Percentiles rank a stretch among this genome's conserved stretches.
phyloP scores from a whole-genome alignment of 2,888 invertebrate genomes.

The Scaptomyza caliginosa region DNA sequence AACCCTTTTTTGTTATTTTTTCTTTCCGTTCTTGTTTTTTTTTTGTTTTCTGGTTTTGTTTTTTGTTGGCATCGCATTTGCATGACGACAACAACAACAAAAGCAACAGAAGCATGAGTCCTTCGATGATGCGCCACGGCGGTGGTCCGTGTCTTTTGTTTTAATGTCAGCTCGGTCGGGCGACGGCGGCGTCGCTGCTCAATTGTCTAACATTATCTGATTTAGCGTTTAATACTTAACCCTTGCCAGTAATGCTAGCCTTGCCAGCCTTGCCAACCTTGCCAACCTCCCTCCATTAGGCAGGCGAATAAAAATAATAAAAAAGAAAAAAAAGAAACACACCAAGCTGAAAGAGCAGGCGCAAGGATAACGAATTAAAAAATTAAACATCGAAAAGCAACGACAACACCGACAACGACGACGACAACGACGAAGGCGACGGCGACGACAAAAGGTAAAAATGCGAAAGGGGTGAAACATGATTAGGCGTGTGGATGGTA shows the following conservation, averaged over 20 bases:
- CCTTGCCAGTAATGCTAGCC: constrained; percentile 57
- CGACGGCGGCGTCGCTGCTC: constrained; percentile 67
- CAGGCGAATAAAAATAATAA: constrained; percentile 43
- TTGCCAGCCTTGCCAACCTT: constrained; percentile 3
- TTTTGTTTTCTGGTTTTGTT: constrained; percentile 1
- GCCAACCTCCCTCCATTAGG: constrained; percentile 42
- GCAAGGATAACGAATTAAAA: constrained; percentile 82
- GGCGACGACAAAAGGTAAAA: constrained; percentile 65
- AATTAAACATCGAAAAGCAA: constrained; percentile 79
- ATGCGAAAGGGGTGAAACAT: constrained; percentile 74
- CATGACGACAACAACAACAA: constrained; percentile 67
- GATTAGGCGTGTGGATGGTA: constrained; percentile 69
- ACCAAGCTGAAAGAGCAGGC: constrained; percentile 52
- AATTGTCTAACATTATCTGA: constrained; percentile 80
- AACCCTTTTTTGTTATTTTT: constrained; percentile 65
- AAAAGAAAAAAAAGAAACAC: constrained; percentile 33
- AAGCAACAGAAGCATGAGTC: constrained; percentile 40
- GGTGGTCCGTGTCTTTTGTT: constrained; percentile 63
- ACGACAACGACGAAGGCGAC: constrained; percentile 31
- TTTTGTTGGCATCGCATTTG: constrained; percentile 25
- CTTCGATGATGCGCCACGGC: constrained; percentile 42
- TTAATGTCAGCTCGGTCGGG: constrained; percentile 69
- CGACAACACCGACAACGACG: constrained; percentile 39
- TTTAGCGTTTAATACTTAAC: constrained; percentile 79
- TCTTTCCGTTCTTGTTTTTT: constrained; percentile 18